Conservation (phyloP, 2,797 vertebrate genomes). For the Leptodactylus fallax region DNA sequence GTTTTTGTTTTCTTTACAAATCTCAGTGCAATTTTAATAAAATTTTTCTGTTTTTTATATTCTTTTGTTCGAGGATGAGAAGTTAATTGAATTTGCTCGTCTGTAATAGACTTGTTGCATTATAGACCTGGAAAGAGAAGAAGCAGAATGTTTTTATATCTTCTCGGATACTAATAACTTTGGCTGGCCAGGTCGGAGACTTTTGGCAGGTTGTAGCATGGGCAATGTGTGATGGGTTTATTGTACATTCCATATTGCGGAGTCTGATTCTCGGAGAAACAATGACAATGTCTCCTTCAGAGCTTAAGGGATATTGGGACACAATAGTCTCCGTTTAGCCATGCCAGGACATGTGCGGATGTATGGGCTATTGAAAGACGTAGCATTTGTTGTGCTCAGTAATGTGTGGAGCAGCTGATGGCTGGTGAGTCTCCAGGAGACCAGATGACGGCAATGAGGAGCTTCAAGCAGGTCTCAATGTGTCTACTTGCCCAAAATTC, state of each 20-base stretch:
- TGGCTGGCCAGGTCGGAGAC: neutral
- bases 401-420: neutral
- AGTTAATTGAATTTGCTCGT: slow-evolving; percentile 14
- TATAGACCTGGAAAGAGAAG: slow-evolving; percentile 10
- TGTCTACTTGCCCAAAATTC: neutral
- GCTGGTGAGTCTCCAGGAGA: slow-evolving; percentile 37
- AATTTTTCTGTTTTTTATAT: neutral
- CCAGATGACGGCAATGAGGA: slow-evolving; percentile 26
- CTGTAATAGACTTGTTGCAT: slow-evolving; percentile 15
- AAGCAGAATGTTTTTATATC: neutral
- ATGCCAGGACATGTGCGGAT: slow-evolving; percentile 52
- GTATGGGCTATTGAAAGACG: slow-evolving; percentile 32
- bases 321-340: slow-evolving; percentile 44
- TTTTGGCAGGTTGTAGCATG: neutral
- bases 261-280: slow-evolving; percentile 17
- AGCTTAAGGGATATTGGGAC: slow-evolving; percentile 57
- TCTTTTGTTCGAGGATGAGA: neutral
- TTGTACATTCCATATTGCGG: slow-evolving; percentile 27
- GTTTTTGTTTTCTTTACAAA: neutral
- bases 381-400: slow-evolving; percentile 31
- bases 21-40: neutral
- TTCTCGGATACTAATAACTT: slow-evolving; percentile 15
- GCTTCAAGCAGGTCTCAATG: neutral
- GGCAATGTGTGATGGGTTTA: slow-evolving; percentile 22
- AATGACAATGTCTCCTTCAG: slow-evolving; percentile 49